Evolutionary conservation across 35 echinoderm and acorn worm species (phyloP), one percentile per base, ranked within the genome.

Genomic region (Diadema setosum): DNA sequence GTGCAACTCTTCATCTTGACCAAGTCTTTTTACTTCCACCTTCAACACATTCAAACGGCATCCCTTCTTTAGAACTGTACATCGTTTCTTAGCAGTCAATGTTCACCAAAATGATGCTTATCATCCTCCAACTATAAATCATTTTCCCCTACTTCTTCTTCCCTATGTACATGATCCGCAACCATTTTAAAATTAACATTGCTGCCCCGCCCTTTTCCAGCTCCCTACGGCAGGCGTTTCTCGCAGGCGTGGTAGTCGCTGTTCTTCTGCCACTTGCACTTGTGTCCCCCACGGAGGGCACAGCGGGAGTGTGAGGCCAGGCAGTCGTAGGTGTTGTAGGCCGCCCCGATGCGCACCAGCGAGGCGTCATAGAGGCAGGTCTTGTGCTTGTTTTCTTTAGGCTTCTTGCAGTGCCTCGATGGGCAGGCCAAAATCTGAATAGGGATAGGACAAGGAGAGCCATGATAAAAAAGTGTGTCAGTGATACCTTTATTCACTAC

Each of bases 231-330:
- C 63, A 15, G 39, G 73, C 37, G 33, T 11, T 48, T 90, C 27
- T 21, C 56, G 27, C 88, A 90, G 6, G 48, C 16, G 16, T 70
- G 55, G 49, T 83, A 67, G 12, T 90, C 88, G 23, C 37, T 46
- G 39, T 83, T 90, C 32, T 65, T 90, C 32, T 70, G 80, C 88
- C 88, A 90, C 32, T 63, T 69, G 33, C 88, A 90, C 39, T 73
- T 82, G 60, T 50, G 80, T 15, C 45, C 43, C 8, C 45, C 42
- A 46, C 31, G 80, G 59, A 58, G 1, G n/a, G 64, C 40, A 36
- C 80, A 90, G 1, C 58, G 24, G 34, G 88, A 84, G 59, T 84
- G 80, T 21, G 55, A 23, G 7, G 88, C 88, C 6, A 90, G 31
- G 61, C 88, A 90, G 80, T 90, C 88, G 5, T 58, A 25, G 11